Evolutionary conservation across 2,888 invertebrate species (phyloP).

Genomic region (Cataglyphis albicans): DNA sequence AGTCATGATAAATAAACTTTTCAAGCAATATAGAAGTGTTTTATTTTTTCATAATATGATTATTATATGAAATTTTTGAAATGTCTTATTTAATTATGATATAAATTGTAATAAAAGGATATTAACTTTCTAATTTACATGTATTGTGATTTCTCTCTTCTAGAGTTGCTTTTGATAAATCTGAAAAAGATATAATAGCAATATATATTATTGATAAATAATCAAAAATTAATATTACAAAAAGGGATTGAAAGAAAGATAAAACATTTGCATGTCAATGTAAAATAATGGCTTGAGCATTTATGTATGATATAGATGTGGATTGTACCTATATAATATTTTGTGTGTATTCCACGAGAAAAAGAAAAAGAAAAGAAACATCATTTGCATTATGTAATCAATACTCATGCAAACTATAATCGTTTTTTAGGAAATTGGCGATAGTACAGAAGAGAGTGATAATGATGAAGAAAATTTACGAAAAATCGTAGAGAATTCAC

Average conservation of each 20-base stretch:
- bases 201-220: slow-evolving; percentile 5
- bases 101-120: background rate
- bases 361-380: background rate
- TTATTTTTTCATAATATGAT: slow-evolving; percentile 38
- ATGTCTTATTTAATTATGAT: background rate
- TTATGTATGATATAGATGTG: background rate
- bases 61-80: slow-evolving; percentile 9
- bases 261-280: background rate
- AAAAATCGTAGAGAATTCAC: slow-evolving; percentile 89
- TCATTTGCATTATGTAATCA: background rate
- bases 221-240: background rate
- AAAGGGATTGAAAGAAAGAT: background rate
- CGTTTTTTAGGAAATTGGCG: slow-evolving; percentile 76
- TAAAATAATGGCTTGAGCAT: background rate
- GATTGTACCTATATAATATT: background rate
- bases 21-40: slow-evolving; percentile 47
- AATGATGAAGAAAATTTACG: slow-evolving; percentile 90
- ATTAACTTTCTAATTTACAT: background rate
- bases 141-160: background rate
- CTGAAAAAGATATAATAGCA: background rate
- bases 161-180: background rate
- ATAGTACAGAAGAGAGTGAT: slow-evolving; percentile 87
- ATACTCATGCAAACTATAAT: slow-evolving; percentile 19
- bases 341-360: background rate
- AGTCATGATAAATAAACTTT: slow-evolving; percentile 34